Evolutionary conservation across 2,888 invertebrate species (phyloP).

Genomic region (Lepidochrysops patricia): DNA sequence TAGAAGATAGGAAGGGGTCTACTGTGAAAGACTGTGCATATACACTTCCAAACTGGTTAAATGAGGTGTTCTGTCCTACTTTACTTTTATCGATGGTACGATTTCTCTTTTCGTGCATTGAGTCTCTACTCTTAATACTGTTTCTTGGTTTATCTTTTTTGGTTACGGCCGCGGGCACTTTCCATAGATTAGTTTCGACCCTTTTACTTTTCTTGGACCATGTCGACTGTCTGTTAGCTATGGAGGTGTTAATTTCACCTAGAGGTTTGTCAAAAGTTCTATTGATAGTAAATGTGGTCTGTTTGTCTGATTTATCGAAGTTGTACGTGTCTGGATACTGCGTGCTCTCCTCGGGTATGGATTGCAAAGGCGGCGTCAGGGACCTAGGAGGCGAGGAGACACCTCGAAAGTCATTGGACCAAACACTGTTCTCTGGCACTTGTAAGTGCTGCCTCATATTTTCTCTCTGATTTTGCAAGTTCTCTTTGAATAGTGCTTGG

Average conservation of each 20-base stretch:
- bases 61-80: constrained; percentile 54
- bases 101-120: constrained; percentile 34
- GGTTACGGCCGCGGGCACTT: constrained; percentile 41
- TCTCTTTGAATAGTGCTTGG: constrained; percentile 56
- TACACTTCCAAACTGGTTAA: constrained; percentile 53
- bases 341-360: constrained; percentile 66
- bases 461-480: constrained; percentile 33
- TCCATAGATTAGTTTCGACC: constrained; percentile 55
- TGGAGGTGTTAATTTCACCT: constrained; percentile 29
- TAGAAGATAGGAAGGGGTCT: constrained; percentile 79
- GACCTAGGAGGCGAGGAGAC: constrained; percentile 55
- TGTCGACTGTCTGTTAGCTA: constrained; percentile 35
- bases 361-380: constrained; percentile 54
- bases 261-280: constrained; percentile 57
- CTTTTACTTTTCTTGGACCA: constrained; percentile 59
- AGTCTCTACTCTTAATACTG: constrained; percentile 35
- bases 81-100: constrained; percentile 50
- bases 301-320: constrained; percentile 44
- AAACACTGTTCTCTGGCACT: constrained; percentile 44
- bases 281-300: constrained; percentile 57
- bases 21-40: constrained; percentile 69
- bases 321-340: constrained; percentile 49
- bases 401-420: constrained; percentile 45
- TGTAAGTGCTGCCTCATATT: constrained; percentile 35
- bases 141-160: constrained; percentile 43